phyloP scores from a whole-genome alignment of 1,140 invertebrate species.

The Drosophila elegans region DNA sequence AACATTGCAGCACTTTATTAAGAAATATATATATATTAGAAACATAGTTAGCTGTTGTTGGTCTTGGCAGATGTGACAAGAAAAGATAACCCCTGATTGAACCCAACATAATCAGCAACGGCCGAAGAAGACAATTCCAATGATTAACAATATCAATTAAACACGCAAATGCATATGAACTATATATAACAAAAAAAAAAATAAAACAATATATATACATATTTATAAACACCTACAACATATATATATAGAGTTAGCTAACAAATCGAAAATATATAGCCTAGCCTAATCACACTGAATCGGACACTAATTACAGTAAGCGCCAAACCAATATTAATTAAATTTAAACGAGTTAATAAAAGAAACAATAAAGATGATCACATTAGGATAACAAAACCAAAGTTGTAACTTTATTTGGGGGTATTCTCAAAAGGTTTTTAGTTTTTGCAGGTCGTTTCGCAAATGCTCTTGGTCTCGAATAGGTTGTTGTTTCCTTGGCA shows the following conservation, averaged over 20 bases:
- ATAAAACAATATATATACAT: conserved; percentile 26
- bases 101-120: conserved; percentile 28
- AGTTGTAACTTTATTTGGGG: conserved; percentile 28
- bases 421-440: not conserved
- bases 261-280: conserved; percentile 33
- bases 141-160: conserved; percentile 55
- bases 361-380: conserved; percentile 68
- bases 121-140: conserved; percentile 33
- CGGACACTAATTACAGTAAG: conserved; percentile 48
- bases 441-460: conserved; percentile 86
- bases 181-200: conserved; percentile 33
- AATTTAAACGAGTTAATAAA: conserved; percentile 68
- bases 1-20: conserved; percentile 24
- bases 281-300: conserved; percentile 46
- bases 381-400: conserved; percentile 39
- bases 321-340: conserved; percentile 53
- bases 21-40: conserved; percentile 21
- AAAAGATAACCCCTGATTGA: conserved; percentile 35
- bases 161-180: conserved; percentile 44
- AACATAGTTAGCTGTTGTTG: conserved; percentile 33
- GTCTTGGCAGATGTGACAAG: not conserved
- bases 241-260: conserved; percentile 28
- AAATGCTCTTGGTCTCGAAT: conserved; percentile 88
- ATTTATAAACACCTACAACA: conserved; percentile 16
- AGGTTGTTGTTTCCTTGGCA: conserved; percentile 93